Evolutionary conservation across 2,797 vertebrate species (phyloP).

Genomic region (Anas bernieri): DNA sequence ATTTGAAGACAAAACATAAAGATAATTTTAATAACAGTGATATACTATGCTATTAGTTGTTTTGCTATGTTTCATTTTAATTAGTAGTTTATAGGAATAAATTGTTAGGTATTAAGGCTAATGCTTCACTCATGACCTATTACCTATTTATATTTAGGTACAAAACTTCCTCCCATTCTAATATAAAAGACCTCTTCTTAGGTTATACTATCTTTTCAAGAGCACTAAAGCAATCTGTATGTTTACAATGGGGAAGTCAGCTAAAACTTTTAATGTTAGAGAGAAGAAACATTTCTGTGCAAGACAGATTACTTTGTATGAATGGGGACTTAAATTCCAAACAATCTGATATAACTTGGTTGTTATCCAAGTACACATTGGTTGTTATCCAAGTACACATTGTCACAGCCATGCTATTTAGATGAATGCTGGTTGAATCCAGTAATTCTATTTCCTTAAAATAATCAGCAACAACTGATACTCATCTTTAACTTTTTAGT

Average conservation of each 20-base stretch:
- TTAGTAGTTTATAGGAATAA: background rate
- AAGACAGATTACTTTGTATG: background rate
- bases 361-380: too few relatives aligned
- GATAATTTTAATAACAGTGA: background rate
- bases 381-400: background rate
- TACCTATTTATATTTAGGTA: background rate
- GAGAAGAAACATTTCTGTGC: background rate
- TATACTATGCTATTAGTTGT: background rate
- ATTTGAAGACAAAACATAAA: background rate
- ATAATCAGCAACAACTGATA: background rate
- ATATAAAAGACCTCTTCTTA: background rate
- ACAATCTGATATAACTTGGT: background rate
- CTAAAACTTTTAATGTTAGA: background rate
- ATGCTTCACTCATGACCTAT: background rate
- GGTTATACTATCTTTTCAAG: background rate
- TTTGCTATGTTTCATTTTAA: background rate
- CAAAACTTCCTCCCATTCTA: background rate
- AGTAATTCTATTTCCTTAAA: background rate
- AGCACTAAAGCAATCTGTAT: background rate
- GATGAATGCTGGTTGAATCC: background rate
- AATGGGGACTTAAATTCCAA: background rate
- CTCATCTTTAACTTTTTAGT: background rate
- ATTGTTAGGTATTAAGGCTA: background rate
- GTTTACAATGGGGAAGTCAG: background rate
- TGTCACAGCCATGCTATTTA: background rate